phyloP scores from a whole-genome alignment of 2,888 invertebrate genomes.

The Therioaphis trifolii region DNA sequence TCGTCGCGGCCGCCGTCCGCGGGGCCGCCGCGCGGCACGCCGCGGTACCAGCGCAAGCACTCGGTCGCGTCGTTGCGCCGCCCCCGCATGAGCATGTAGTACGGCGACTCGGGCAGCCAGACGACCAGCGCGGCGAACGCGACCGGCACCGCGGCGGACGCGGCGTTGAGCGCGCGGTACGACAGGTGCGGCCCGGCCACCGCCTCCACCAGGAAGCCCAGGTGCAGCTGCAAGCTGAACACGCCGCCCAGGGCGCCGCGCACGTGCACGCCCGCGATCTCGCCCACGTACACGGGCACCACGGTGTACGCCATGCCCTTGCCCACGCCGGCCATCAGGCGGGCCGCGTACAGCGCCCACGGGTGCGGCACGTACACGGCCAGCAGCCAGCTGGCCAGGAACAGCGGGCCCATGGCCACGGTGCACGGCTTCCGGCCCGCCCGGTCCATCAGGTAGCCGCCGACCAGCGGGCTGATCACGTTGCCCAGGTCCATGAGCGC shows the following conservation, averaged over 20 bases:
- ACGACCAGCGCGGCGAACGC: slow-evolving; percentile 70
- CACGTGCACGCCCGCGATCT: slow-evolving; percentile 66
- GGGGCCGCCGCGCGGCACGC: slow-evolving; percentile 67
- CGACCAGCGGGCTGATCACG: slow-evolving; percentile 66
- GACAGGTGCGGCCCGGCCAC: slow-evolving; percentile 64
- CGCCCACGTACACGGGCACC: slow-evolving; percentile 66
- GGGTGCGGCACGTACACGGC: slow-evolving; percentile 68
- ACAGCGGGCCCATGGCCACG: slow-evolving; percentile 68
- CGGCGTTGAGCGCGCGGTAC: slow-evolving; percentile 67
- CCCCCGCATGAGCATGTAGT: slow-evolving; percentile 73
- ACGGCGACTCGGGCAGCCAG: slow-evolving; percentile 71
- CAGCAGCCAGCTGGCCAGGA: slow-evolving; percentile 68
- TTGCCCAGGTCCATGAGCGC: slow-evolving; percentile 67
- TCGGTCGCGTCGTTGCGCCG: slow-evolving; percentile 68
- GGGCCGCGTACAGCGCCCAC: slow-evolving; percentile 65
- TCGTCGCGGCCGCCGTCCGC: slow-evolving; percentile 22
- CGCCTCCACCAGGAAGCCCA: slow-evolving; percentile 66
- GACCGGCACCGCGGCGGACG: slow-evolving; percentile 70
- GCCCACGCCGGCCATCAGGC: slow-evolving; percentile 66
- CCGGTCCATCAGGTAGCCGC: slow-evolving; percentile 66
- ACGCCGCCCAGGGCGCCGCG: slow-evolving; percentile 66
- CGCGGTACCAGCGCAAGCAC: slow-evolving; percentile 67
- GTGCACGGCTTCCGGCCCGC: slow-evolving; percentile 65
- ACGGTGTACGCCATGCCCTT: slow-evolving; percentile 67
- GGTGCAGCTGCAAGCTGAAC: slow-evolving; percentile 66